Evolutionary conservation across 2,797 vertebrate genomes (phyloP).

Genomic region (Pseudotriccus pelzelni): DNA sequence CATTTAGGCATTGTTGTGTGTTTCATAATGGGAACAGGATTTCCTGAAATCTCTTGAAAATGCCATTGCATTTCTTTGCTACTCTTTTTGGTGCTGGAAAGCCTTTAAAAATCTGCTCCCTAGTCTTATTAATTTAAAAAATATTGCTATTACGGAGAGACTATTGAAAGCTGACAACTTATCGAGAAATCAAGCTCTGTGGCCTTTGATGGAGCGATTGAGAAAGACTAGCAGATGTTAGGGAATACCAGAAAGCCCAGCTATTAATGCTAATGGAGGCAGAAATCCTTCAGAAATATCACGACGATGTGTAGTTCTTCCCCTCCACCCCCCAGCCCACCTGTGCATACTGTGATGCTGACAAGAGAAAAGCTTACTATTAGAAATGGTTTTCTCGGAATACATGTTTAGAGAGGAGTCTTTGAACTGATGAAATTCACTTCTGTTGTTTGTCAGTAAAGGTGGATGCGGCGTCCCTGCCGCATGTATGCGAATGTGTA

Average conservation of each 20-base stretch:
- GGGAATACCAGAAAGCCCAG: neutral
- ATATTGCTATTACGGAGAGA: neutral
- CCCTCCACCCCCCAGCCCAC: neutral
- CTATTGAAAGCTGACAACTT: neutral
- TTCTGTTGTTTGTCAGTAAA: neutral
- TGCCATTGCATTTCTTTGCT: neutral
- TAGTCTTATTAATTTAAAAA: neutral
- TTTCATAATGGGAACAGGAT: neutral
- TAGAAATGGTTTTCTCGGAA: neutral
- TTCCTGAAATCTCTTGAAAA: neutral
- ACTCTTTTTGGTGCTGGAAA: neutral
- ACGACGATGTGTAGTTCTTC: rapidly evolving
- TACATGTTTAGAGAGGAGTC: neutral
- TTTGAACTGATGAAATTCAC: neutral
- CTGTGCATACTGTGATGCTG: neutral
- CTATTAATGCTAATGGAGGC: neutral
- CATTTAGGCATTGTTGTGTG: neutral
- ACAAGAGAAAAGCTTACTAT: neutral
- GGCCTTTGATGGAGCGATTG: neutral
- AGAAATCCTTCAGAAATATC: neutral
- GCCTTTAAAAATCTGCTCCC: neutral
- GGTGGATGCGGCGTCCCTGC: neutral
- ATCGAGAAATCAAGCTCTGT: neutral
- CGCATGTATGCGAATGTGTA: rapidly evolving
- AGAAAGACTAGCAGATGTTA: neutral